These are phyloP conservation scores for Tetranychus urticae DNA, from an alignment of 1,140 invertebrate genomes.

Conservation along the genomic window DNA sequence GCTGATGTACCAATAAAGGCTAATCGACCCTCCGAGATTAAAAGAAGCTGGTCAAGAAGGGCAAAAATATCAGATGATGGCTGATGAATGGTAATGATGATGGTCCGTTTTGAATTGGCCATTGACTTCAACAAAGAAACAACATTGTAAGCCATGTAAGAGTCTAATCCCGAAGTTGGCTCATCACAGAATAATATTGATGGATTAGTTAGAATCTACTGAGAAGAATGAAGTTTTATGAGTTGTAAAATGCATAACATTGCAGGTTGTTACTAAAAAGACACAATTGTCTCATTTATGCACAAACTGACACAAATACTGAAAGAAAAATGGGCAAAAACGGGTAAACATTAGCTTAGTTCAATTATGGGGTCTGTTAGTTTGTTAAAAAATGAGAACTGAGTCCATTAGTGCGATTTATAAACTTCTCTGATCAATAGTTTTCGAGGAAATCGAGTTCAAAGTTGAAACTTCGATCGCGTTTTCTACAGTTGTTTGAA, in stretches of 20 bases:
- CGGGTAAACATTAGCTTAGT: no score
- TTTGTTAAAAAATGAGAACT: no score
- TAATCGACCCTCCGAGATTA: constrained; percentile 47
- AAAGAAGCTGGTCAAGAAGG: constrained; percentile 50
- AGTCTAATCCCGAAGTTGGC: constrained; percentile 37
- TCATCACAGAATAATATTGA: constrained; percentile 51
- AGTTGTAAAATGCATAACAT: no score
- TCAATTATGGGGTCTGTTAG: rapidly evolving
- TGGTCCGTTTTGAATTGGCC: constrained; percentile 44
- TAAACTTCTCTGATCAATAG: no score
- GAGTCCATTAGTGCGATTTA: no score
- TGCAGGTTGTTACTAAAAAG: no score
- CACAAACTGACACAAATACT: no score
- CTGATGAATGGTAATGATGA: constrained; percentile 60
- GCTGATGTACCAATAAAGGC: constrained; percentile 52
- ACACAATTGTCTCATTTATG: no score
- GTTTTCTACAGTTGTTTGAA: no score
- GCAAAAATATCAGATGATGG: constrained; percentile 67
- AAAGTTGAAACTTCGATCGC: no score
- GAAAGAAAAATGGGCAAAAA: no score
- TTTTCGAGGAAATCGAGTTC: no score
- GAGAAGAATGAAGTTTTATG: background rate
- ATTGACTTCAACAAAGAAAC: constrained; percentile 47
- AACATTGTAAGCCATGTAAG: constrained; percentile 46
- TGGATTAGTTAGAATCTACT: constrained; percentile 62